Evolutionary conservation across 2,888 invertebrate genomes (phyloP).

Genomic region (Callosobruchus maculatus): DNA sequence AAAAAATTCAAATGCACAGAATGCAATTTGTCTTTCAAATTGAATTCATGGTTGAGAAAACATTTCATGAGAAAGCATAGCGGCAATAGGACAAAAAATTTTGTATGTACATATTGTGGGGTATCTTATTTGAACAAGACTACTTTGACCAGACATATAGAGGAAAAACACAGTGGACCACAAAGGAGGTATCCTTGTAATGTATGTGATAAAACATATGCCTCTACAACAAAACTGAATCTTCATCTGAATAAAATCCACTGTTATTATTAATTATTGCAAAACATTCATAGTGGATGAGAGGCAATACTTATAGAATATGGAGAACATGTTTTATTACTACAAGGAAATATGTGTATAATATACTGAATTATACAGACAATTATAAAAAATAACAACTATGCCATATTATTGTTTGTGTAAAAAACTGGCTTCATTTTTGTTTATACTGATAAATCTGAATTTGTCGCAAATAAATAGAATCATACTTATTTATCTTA

Average conservation of each 20-base stretch:
- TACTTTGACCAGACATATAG: conserved; percentile 17
- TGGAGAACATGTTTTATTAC: too few species aligned
- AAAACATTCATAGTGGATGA: too few species aligned
- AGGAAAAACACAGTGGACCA: conserved; percentile 17
- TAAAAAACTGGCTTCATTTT: too few species aligned
- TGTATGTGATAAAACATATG: conserved; percentile 21
- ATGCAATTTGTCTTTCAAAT: conserved; percentile 32
- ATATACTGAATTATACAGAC: too few species aligned
- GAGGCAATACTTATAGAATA: too few species aligned
- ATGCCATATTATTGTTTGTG: too few species aligned
- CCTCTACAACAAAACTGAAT: conserved; percentile 18
- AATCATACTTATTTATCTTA: too few species aligned
- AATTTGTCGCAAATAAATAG: too few species aligned
- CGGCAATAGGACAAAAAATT: conserved; percentile 17
- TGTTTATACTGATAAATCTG: too few species aligned
- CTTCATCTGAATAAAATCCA: conserved; percentile 16
- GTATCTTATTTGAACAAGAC: conserved; percentile 20
- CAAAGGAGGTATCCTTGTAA: conserved; percentile 15
- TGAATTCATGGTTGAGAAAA: conserved; percentile 35
- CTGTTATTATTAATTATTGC: neutral
- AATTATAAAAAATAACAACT: too few species aligned
- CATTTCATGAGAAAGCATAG: conserved; percentile 23
- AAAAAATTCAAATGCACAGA: conserved; percentile 33
- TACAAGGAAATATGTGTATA: too few species aligned
- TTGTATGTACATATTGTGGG: conserved; percentile 16